Evolutionary conservation across 2,797 vertebrate genomes (phyloP), one percentile per base, ranked within the genome.

Genomic region (Hafferia zeledoni): DNA sequence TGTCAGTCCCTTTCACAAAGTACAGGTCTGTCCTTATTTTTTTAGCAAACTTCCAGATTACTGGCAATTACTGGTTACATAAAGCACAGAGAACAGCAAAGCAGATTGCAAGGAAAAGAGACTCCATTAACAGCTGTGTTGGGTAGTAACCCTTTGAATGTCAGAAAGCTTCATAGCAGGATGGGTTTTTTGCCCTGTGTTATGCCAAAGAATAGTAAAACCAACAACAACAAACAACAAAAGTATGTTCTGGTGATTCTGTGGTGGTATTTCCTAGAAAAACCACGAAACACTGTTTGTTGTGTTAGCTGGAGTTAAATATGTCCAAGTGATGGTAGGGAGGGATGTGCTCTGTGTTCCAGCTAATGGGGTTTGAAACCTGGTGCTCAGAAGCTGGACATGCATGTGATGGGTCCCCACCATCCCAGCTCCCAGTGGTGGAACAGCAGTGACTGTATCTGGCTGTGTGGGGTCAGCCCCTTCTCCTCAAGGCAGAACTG

Each of bases 201-300:
- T 94, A n/a, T 27, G 15, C 43, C 53, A 69, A 91, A 94, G 28
- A 94, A 28, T 11, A 57, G 41, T 35, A 3, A 60, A 67, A 86
- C 60, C 39, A 60, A 37, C 4, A 8, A 11, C 41, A 41, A 41
- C 13, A 41, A 41, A 41, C 41, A 35, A 57, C 17, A 37, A 78
- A 53, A 6, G 44, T 70, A 85, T 28, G 16, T 78, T 92, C 52
- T 95, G 70, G 83, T 90, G 77, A 77, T 69, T 75, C 59, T 61
- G 0, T 61, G 46, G 37, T 79, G 86, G 55, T 65, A 53, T 92
- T 96, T 95, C 93, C 83, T 79, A 75, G 70, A 56, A 94, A 91
- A 96, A 53, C 56, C 92, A 92, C 81, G 67, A 72, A 90, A 59
- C 61, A 44, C 65, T 75, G 50, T 78, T 94, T 93, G 70, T 55